A percentile compares a stretch with the other conserved stretches of the same genome.
Evolutionary conservation across 1,140 invertebrate species (phyloP).

Genomic region (Potamilus streckersoni): DNA sequence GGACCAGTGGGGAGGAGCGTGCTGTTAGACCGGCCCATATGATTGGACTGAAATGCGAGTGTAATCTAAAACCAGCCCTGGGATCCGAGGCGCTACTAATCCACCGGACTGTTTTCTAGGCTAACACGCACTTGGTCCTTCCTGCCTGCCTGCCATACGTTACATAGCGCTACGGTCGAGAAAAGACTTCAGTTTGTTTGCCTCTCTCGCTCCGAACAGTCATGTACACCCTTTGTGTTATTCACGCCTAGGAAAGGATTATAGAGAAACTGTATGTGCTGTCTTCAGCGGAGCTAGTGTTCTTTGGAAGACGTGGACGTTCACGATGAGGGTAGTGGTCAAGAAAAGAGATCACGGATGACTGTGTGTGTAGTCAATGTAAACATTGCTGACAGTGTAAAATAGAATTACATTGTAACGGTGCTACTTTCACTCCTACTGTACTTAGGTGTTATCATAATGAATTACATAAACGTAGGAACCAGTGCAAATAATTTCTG

Average conservation of each 20-base stretch:
- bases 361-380: slow-evolving; percentile 12
- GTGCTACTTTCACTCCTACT: no score
- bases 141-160: slow-evolving; percentile 25
- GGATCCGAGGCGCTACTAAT: slow-evolving; percentile 18
- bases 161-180: slow-evolving; percentile 20
- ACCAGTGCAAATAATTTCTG: slow-evolving; percentile 26
- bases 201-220: slow-evolving; percentile 13
- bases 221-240: slow-evolving; percentile 8
- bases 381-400: background rate
- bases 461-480: background rate
- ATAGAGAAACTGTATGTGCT: slow-evolving; percentile 8
- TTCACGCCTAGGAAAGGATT: background rate
- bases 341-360: slow-evolving; percentile 5
- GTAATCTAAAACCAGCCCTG: slow-evolving; percentile 32
- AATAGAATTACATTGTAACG: no score
- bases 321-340: slow-evolving; percentile 3
- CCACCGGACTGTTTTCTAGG: slow-evolving; percentile 39
- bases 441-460: background rate
- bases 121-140: slow-evolving; percentile 5
- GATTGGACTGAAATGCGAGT: slow-evolving; percentile 36
- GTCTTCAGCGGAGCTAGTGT: slow-evolving; percentile 5
- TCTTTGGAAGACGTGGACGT: slow-evolving; percentile 11
- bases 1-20: slow-evolving; percentile 35
- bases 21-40: slow-evolving; percentile 35
- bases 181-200: slow-evolving; percentile 23